Conservation (phyloP, 2,888 invertebrate genomes). For the Mesorhabditis spiculigera region DNA sequence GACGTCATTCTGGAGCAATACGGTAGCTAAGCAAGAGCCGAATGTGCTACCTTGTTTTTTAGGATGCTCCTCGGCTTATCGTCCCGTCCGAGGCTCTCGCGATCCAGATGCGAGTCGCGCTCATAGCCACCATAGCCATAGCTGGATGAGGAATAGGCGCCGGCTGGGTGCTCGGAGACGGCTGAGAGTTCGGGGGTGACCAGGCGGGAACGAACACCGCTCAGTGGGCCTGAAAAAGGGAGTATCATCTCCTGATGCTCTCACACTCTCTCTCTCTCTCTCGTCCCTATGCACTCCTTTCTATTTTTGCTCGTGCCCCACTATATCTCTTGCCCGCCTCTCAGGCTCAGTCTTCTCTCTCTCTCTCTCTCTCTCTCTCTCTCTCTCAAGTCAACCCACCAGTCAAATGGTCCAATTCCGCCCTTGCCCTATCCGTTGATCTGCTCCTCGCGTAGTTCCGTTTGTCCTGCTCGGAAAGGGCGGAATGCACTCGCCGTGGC, state of each 20-base stretch:
- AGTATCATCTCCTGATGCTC: neutral
- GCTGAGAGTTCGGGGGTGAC: constrained; percentile 36
- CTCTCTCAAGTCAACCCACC: constrained; percentile 7
- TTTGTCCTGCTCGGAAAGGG: constrained; percentile 34
- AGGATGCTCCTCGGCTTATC: constrained; percentile 46
- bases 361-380: too few relatives aligned
- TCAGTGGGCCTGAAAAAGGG: constrained; percentile 11
- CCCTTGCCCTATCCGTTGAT: constrained; percentile 40
- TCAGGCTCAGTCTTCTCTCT: too few relatives aligned
- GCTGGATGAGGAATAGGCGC: neutral
- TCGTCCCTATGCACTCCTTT: too few relatives aligned
- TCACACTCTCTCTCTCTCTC: too few relatives aligned
- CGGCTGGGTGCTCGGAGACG: constrained; percentile 36
- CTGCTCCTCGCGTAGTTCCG: constrained; percentile 31
- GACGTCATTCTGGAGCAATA: constrained; percentile 13
- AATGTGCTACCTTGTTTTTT: constrained; percentile 48
- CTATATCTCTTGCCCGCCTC: too few relatives aligned
- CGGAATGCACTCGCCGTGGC: constrained; percentile 30
- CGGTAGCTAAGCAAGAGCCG: too few relatives aligned
- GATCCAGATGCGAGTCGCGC: constrained; percentile 7
- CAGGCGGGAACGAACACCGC: constrained; percentile 14
- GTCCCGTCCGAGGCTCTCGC: constrained; percentile 25
- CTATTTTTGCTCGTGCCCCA: too few relatives aligned
- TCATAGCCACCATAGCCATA: constrained; percentile 16
- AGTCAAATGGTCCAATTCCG: constrained; percentile 22